A percentile compares a stretch with the other conserved stretches of the same genome.
These are phyloP conservation scores for Dione vanillae DNA, from an alignment of 2,888 invertebrate genomes.

Conservation along the genomic window DNA sequence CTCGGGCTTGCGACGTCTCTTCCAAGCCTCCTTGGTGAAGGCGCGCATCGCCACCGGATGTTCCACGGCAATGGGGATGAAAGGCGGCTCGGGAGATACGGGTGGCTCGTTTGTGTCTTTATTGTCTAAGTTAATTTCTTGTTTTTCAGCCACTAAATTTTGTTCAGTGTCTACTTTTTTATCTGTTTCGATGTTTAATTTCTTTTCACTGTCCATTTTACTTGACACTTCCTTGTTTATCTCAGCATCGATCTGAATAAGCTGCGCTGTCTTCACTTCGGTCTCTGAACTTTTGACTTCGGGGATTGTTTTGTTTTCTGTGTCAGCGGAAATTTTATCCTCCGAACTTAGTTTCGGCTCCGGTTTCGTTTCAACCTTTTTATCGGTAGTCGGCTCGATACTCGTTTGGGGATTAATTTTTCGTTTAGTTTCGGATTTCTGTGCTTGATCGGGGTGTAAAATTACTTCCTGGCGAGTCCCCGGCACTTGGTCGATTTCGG, in stretches of 20 bases:
- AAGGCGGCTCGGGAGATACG: slow-evolving; percentile 57
- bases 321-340: background rate
- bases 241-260: background rate
- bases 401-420: slow-evolving; percentile 1
- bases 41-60: slow-evolving; percentile 81
- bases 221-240: background rate
- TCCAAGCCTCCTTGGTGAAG: slow-evolving; percentile 83
- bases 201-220: slow-evolving; percentile 9
- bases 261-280: slow-evolving; percentile 8
- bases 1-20: slow-evolving; percentile 64
- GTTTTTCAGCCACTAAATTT: slow-evolving; percentile 27
- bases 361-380: slow-evolving; percentile 21
- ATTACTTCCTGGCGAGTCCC: slow-evolving; percentile 1
- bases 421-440: slow-evolving; percentile 16
- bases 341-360: slow-evolving; percentile 3
- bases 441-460: slow-evolving; percentile 29
- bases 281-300: background rate
- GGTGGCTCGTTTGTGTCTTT: slow-evolving; percentile 45
- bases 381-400: slow-evolving; percentile 35
- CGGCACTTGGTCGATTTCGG: slow-evolving; percentile 34
- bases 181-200: slow-evolving; percentile 13
- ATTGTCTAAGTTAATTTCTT: slow-evolving; percentile 22
- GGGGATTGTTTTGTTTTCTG: slow-evolving; percentile 4
- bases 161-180: slow-evolving; percentile 16
- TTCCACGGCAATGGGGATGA: slow-evolving; percentile 73